Evolutionary conservation across 2,888 invertebrate species (phyloP).

Genomic region (Ptychoptera contaminata): DNA sequence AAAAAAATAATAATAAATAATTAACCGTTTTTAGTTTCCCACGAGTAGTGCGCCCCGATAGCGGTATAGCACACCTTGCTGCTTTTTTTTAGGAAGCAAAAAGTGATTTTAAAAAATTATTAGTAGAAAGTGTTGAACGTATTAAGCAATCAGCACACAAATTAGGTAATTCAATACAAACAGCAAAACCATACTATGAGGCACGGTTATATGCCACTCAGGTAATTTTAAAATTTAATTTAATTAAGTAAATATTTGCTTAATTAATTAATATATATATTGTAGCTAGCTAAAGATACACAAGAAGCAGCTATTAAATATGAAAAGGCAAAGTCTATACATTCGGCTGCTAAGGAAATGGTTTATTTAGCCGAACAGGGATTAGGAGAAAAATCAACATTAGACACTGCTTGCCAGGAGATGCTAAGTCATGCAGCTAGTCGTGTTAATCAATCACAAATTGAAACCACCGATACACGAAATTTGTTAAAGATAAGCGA

Average conservation of each 20-base stretch:
- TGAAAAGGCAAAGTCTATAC: conserved; percentile 81
- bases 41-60: no score
- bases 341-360: conserved; percentile 85
- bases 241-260: neutral
- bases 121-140: conserved; percentile 68
- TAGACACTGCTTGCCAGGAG: conserved; percentile 90
- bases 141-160: conserved; percentile 69
- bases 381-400: conserved; percentile 45
- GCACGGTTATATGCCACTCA: conserved; percentile 69
- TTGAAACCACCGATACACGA: conserved; percentile 54
- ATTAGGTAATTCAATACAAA: conserved; percentile 68
- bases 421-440: conserved; percentile 87
- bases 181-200: conserved; percentile 82
- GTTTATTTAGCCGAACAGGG: conserved; percentile 68
- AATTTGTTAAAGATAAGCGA: conserved; percentile 55
- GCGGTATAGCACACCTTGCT: no score
- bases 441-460: conserved; percentile 74
- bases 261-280: neutral
- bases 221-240: conserved; percentile 30
- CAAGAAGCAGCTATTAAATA: conserved; percentile 55
- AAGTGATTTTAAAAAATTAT: conserved; percentile 60
- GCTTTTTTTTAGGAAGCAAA: conserved; percentile 52
- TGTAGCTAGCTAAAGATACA: conserved; percentile 60
- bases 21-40: no score
- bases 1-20: no score